Conservation (phyloP, 1,140 invertebrate genomes). For the Hyposmocoma kahamanoa region DNA sequence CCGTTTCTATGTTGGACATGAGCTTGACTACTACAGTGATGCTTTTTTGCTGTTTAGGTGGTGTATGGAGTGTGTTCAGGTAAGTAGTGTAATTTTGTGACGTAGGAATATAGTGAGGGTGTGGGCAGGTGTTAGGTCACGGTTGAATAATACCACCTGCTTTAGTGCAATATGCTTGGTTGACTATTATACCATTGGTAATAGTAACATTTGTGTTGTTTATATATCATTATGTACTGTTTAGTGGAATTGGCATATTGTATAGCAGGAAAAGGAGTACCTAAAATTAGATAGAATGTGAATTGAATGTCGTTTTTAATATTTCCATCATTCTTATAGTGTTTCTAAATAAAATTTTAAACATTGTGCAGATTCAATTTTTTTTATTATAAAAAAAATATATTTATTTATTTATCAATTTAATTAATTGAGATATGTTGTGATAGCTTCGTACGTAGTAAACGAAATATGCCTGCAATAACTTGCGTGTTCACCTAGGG, state of each 20-base stretch:
- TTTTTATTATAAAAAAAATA: too few relatives aligned
- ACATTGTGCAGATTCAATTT: too few relatives aligned
- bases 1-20: conserved; percentile 47
- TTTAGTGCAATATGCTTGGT: conserved; percentile 43
- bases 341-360: too few relatives aligned
- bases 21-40: conserved; percentile 28
- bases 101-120: conserved; percentile 25
- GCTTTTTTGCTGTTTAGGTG: too few relatives aligned
- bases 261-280: background rate
- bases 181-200: conserved; percentile 30
- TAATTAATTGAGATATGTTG: too few relatives aligned
- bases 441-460: too few relatives aligned
- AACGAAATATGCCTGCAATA: too few relatives aligned
- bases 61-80: conserved; percentile 21
- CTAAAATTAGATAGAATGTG: too few relatives aligned
- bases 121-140: conserved; percentile 56
- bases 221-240: background rate
- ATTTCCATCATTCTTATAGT: too few relatives aligned
- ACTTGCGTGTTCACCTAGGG: too few relatives aligned
- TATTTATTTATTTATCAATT: too few relatives aligned
- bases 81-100: conserved; percentile 16
- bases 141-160: conserved; percentile 55
- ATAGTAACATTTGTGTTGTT: background rate
- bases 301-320: too few relatives aligned
- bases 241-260: background rate